Evolutionary conservation across 2,888 invertebrate species (phyloP).

Genomic region (Notodonta ziczac): DNA sequence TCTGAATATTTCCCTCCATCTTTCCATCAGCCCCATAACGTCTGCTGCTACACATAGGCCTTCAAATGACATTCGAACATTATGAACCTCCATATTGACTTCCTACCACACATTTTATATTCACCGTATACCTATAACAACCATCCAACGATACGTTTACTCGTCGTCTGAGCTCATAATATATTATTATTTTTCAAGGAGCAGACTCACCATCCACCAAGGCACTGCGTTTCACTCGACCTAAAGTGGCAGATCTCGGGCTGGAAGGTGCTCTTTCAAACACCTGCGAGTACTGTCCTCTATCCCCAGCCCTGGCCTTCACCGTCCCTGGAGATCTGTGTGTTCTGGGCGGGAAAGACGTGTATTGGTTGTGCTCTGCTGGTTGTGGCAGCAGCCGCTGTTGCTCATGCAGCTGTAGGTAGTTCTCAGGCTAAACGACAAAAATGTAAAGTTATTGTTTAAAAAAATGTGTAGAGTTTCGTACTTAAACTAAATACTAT

Average conservation of each 20-base stretch:
- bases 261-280: slow-evolving; percentile 85
- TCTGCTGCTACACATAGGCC: no score
- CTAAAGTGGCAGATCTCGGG: slow-evolving; percentile 77
- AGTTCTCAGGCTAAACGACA: slow-evolving; percentile 68
- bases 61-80: no score
- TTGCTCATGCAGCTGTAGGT: slow-evolving; percentile 80
- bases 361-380: slow-evolving; percentile 77
- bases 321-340: slow-evolving; percentile 69
- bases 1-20: no score
- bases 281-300: slow-evolving; percentile 80
- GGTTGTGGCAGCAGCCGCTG: slow-evolving; percentile 75
- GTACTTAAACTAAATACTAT: no score
- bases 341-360: slow-evolving; percentile 72
- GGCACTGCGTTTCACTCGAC: slow-evolving; percentile 70
- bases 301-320: slow-evolving; percentile 71
- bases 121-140: no score
- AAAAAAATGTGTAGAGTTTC: no score
- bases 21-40: no score
- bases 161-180: no score
- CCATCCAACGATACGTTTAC: no score
- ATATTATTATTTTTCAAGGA: neutral
- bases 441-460: neutral
- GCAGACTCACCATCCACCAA: slow-evolving; percentile 64
- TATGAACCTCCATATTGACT: no score
- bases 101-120: no score